Base-by-base conservation (phyloP, 2,113 vertebrate genomes). In the Hemichromis elongatus region DNA sequence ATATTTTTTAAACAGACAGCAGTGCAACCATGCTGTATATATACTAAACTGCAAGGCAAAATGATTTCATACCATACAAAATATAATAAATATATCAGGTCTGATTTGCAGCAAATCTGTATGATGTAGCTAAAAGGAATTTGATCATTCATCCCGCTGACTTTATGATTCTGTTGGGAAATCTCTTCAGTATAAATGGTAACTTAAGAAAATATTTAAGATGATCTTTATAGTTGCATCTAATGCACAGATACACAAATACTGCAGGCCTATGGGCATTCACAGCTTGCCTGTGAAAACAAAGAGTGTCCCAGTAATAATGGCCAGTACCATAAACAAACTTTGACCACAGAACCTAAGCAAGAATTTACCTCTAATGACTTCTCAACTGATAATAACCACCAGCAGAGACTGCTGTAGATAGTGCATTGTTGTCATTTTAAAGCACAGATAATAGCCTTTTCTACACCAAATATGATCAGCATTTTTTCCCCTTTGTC, bases 401-500 rank as follows among this genome's bases (percentile, higher is more conserved):
- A 86, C 78, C 56, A 78, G 37, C n/a, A 9, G 28, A 33, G 77
- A 70, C 54, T 82, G 88, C 79, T 59, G 77, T 53, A 63, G 47
- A 90, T 80, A 82, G 61, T 88, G 82, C 63, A 86, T 78, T 59
- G 59, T 79, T 92, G 82, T 89, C 85, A 81, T 57, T 92, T 90
- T 92, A 92, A 92, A 90, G 84, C 88, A 86, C 70, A 80, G 81
- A 92, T 91, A 90, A 92, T 88, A 73, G 75, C 54, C 37, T 83
- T 57, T 88, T 86, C 80, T 57, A 61, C 54, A 88, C 66, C 40
- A 86, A 86, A 91, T 89, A 83, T 84, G 81, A 91, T 90, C 91
- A 93, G 89, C 92, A 84, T 84, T 92, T 92, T 92, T 77, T 50
- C 55, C 79, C 81, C 16, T 37, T 82, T 87, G 87, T 88, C 61